phyloP scores from a whole-genome alignment of 2,888 invertebrate genomes.

The Epirrita christyi region DNA sequence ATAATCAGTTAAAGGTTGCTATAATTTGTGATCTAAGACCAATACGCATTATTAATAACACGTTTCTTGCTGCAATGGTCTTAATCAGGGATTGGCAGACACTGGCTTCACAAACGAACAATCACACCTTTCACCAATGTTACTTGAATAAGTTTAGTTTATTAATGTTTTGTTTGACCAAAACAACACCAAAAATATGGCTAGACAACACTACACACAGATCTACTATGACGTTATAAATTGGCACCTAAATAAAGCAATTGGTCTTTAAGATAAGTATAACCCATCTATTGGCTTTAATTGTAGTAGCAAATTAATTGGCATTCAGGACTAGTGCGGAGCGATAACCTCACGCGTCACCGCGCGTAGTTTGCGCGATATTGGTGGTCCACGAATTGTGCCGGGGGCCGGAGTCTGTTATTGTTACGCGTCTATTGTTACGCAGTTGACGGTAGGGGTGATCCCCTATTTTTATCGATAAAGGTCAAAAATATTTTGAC shows the following conservation, averaged over 20 bases:
- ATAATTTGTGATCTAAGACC: constrained; percentile 12
- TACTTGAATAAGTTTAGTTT: too few relatives aligned
- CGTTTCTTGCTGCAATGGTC: not conserved
- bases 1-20: constrained; percentile 3
- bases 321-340: constrained; percentile 36
- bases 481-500: too few relatives aligned
- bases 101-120: too few relatives aligned
- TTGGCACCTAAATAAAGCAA: constrained; percentile 14
- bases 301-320: constrained; percentile 36
- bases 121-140: too few relatives aligned
- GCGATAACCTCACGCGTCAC: constrained; percentile 37
- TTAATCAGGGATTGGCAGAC: not conserved
- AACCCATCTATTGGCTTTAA: constrained; percentile 33
- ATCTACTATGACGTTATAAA: not conserved
- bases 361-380: constrained; percentile 30
- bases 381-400: constrained; percentile 10
- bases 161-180: too few relatives aligned
- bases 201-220: too few relatives aligned
- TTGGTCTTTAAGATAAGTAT: too few relatives aligned
- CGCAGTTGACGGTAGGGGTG: too few relatives aligned
- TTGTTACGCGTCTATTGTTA: too few relatives aligned
- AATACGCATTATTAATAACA: constrained; percentile 4
- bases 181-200: too few relatives aligned
- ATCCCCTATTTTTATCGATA: too few relatives aligned
- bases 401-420: too few relatives aligned